Conservation (phyloP, 2,888 invertebrate genomes). For the Nesidiocoris tenuis region DNA sequence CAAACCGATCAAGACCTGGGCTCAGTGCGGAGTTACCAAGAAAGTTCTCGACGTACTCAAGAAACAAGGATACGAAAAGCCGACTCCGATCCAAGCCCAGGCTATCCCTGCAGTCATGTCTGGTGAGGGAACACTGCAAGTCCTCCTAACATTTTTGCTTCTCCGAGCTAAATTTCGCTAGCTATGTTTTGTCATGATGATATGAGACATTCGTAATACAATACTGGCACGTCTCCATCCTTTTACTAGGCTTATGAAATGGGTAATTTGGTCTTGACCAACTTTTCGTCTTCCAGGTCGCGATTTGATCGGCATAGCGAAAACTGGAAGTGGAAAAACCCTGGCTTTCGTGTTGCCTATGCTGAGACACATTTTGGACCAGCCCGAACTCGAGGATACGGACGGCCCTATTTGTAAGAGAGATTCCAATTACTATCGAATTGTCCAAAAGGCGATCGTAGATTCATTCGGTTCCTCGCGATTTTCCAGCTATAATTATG, state of each 20-base stretch:
- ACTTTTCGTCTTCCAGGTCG: constrained; percentile 61
- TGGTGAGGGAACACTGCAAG: constrained; percentile 59
- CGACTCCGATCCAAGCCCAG: constrained; percentile 98
- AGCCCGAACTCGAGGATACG: constrained; percentile 87
- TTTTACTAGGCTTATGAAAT: too few relatives aligned
- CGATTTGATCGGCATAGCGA: constrained; percentile 97
- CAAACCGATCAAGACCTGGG: constrained; percentile 77
- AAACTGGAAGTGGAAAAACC: constrained; percentile 98
- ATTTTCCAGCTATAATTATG: constrained; percentile 79
- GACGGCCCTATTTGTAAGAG: constrained; percentile 85
- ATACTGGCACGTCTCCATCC: too few relatives aligned
- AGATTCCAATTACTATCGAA: too few relatives aligned
- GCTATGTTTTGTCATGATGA: too few relatives aligned
- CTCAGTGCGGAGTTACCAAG: constrained; percentile 95
- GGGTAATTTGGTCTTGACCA: too few relatives aligned
- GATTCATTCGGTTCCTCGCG: too few relatives aligned
- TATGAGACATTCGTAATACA: too few relatives aligned
- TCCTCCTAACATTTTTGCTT: background rate
- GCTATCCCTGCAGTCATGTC: constrained; percentile 97
- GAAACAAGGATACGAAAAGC: constrained; percentile 89
- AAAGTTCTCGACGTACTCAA: constrained; percentile 91
- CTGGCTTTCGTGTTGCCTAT: constrained; percentile 96
- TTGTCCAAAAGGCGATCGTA: too few relatives aligned
- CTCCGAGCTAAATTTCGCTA: constrained; percentile 10
- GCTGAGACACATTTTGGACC: constrained; percentile 95